Percentiles rank a stretch among this genome's conserved stretches.
Conservation (phyloP, 2,888 invertebrate species). For the Bedellia somnulentella region DNA sequence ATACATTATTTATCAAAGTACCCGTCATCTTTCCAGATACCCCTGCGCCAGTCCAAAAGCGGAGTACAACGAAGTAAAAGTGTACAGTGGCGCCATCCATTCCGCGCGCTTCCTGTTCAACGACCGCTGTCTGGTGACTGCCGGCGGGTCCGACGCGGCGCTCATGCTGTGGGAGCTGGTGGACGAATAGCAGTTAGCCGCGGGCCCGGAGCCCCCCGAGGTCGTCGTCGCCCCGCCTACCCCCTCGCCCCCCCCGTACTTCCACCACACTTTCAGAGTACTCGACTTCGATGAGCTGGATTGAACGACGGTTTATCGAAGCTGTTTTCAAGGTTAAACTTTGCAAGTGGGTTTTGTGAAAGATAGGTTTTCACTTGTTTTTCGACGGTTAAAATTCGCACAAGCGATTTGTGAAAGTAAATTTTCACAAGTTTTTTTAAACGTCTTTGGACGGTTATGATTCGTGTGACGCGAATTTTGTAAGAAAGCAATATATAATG, state of each 20-base stretch:
- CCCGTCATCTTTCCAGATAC: no score
- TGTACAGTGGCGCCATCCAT: slow-evolving; percentile 81
- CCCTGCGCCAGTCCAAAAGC: slow-evolving; percentile 85
- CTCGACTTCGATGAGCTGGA: slow-evolving; percentile 44
- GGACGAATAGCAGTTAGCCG: slow-evolving; percentile 66
- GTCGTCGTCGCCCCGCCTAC: slow-evolving; percentile 41
- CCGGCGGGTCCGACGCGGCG: slow-evolving; percentile 86
- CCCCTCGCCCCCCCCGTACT: slow-evolving; percentile 34
- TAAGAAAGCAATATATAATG: no score
- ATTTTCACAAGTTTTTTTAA: no score
- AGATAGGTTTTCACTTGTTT: no score
- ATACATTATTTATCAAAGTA: no score
- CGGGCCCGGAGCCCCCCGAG: slow-evolving; percentile 30
- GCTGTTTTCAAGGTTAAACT: not conserved
- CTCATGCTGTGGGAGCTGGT: slow-evolving; percentile 90
- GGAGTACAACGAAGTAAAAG: slow-evolving; percentile 86
- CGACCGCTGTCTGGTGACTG: slow-evolving; percentile 81
- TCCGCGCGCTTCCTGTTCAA: slow-evolving; percentile 83
- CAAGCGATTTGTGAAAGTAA: no score
- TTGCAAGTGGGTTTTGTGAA: not conserved
- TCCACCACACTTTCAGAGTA: slow-evolving; percentile 31
- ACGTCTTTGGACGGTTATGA: no score
- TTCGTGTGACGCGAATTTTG: no score
- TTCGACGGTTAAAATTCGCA: no score
- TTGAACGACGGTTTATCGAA: slow-evolving; percentile 18